Evolutionary conservation across 2,797 vertebrate species (phyloP).

Genomic region (Holocentrus rufus): DNA sequence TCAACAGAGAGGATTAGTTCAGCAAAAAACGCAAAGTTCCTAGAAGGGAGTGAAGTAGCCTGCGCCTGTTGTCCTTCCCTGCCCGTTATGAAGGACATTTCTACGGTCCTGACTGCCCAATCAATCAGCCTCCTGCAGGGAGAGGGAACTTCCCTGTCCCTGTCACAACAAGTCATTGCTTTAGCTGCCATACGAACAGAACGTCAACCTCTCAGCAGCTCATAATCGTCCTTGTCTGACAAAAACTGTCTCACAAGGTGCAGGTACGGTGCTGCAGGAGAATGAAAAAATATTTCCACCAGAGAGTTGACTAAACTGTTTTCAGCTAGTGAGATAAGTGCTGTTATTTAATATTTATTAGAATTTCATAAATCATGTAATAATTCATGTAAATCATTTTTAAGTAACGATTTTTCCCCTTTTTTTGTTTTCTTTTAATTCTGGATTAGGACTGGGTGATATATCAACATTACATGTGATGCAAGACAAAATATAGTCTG

Average conservation of each 20-base stretch:
- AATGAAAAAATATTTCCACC: constrained; percentile 49
- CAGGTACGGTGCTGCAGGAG: constrained; percentile 37
- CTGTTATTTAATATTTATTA: too few relatives aligned
- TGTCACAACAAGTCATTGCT: constrained; percentile 78
- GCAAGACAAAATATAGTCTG: too few relatives aligned
- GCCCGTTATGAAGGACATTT: constrained; percentile 75
- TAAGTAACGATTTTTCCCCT: too few relatives aligned
- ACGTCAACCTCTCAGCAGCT: constrained; percentile 68
- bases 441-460: too few relatives aligned
- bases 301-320: constrained; percentile 13
- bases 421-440: too few relatives aligned
- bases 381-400: too few relatives aligned
- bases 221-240: constrained; percentile 71
- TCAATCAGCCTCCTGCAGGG: constrained; percentile 80
- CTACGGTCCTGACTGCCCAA: constrained; percentile 74
- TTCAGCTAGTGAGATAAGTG: too few relatives aligned
- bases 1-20: constrained; percentile 67
- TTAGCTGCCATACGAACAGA: constrained; percentile 63
- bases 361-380: too few relatives aligned
- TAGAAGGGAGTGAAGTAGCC: constrained; percentile 50
- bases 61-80: constrained; percentile 63
- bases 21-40: constrained; percentile 65
- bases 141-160: constrained; percentile 76
- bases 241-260: constrained; percentile 53
- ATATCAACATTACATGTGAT: too few relatives aligned